A percentile compares a stretch with the other conserved stretches of the same genome.
Evolutionary conservation across 2,113 vertebrate species (phyloP).

Genomic region (Calidris pygmaea): DNA sequence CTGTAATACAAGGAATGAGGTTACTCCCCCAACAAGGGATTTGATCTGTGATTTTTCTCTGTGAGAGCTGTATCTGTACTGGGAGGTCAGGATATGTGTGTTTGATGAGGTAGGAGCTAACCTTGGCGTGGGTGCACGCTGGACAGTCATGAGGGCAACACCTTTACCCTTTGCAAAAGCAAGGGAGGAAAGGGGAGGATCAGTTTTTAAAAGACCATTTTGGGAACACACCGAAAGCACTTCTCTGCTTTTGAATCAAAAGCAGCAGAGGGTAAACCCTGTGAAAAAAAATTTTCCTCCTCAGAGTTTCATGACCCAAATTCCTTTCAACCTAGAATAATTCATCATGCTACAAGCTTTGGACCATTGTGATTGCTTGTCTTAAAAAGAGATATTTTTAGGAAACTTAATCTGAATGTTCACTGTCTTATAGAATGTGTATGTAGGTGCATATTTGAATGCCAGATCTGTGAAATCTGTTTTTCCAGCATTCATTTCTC

Average conservation of each 20-base stretch:
- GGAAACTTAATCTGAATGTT: neutral
- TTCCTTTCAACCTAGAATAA: neutral
- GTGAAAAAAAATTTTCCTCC: neutral
- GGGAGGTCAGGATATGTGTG: neutral
- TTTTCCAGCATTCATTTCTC: neutral
- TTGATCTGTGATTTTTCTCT: neutral
- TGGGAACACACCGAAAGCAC: neutral
- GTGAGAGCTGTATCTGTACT: neutral
- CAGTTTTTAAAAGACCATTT: neutral
- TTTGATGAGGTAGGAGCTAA: neutral
- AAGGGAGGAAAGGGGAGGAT: constrained; percentile 26
- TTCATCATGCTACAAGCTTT: neutral
- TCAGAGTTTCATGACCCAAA: neutral
- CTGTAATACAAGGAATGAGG: neutral
- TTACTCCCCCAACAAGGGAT: neutral
- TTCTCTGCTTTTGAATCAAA: constrained; percentile 8
- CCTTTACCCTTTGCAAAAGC: constrained; percentile 5
- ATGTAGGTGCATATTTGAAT: neutral
- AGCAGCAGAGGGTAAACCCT: neutral
- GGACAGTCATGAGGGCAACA: neutral
- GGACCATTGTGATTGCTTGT: neutral
- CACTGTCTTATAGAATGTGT: neutral
- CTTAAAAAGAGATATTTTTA: neutral
- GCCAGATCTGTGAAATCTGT: neutral
- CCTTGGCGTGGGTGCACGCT: neutral